Percentiles rank a stretch among this genome's conserved stretches.
These are phyloP conservation scores for Odontomachus brunneus DNA, from an alignment of 1,140 invertebrate genomes.

Conservation along the genomic window DNA sequence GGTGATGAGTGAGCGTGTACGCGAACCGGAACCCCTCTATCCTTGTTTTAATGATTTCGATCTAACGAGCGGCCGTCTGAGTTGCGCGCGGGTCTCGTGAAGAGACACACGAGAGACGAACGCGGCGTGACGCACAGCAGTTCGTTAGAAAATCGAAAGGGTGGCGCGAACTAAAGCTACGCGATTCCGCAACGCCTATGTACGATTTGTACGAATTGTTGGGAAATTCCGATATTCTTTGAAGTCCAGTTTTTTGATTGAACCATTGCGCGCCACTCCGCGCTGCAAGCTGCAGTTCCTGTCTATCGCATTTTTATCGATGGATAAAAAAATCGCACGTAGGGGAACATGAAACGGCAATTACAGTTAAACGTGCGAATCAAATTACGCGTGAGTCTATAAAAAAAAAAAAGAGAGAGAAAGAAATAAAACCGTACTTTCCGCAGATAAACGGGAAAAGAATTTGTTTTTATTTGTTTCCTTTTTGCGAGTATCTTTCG, in stretches of 20 bases:
- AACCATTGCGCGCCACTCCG: no score
- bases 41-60: constrained; percentile 74
- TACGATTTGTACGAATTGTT: not conserved
- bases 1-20: constrained; percentile 10
- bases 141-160: constrained; percentile 20
- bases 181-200: no score
- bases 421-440: not conserved
- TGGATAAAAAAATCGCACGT: no score
- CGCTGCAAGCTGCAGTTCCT: no score
- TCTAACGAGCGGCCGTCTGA: constrained; percentile 67
- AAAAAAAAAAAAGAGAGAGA: no score
- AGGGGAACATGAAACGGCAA: not conserved
- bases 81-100: constrained; percentile 41
- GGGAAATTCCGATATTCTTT: not conserved
- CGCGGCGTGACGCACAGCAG: not conserved
- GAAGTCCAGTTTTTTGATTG: no score
- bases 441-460: not conserved
- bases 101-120: not conserved
- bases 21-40: constrained; percentile 39
- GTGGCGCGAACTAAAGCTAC: not conserved
- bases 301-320: no score
- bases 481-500: not conserved
- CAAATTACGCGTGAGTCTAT: no score
- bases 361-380: not conserved
- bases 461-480: not conserved